Percentiles rank a stretch among this genome's conserved stretches.
phyloP scores from a whole-genome alignment of 2,113 vertebrate genomes.

The Xenopus tropicalis region UCB_Xtro_10.0 CM004448.2:51955001-51955500 shows the following conservation, averaged over 20 bases:
- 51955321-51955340: constrained; percentile 46
- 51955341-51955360: constrained; percentile 54
- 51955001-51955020: too few species aligned
- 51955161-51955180: constrained; percentile 23
- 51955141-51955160: too few species aligned
- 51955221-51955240: background rate
- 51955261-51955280: constrained; percentile 41
- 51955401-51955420: constrained; percentile 62
- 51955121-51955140: too few species aligned
- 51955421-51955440: constrained; percentile 63
- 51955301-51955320: constrained; percentile 50
- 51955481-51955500: constrained; percentile 10
- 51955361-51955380: constrained; percentile 64
- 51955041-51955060: too few species aligned
- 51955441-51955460: constrained; percentile 78
- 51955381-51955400: constrained; percentile 57
- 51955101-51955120: too few species aligned
- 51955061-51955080: too few species aligned
- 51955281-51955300: constrained; percentile 46
- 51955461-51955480: constrained; percentile 74
- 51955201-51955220: constrained; percentile 33
- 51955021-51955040: too few species aligned
- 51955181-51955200: constrained; percentile 57
- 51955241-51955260: background rate
- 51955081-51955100: too few species aligned